A percentile compares a stretch with the other conserved stretches of the same genome.
These are phyloP conservation scores for Cyprinodon diabolis DNA, from an alignment of 2,797 vertebrate species.

Conservation along the genomic window DNA sequence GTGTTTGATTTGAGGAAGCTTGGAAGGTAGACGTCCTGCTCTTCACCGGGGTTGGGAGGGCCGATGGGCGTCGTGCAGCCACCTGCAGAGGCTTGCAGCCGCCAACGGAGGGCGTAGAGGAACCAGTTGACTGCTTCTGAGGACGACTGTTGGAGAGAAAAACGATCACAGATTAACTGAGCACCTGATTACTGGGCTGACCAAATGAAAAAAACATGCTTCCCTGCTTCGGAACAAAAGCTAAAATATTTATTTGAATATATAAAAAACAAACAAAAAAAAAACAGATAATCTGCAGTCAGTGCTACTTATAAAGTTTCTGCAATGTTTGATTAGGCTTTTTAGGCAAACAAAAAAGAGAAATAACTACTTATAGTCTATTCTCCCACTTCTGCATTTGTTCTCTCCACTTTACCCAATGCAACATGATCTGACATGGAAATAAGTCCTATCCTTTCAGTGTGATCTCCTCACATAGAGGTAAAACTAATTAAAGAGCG, in stretches of 20 bases:
- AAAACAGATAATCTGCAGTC: not conserved
- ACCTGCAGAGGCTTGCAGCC: constrained; percentile 59
- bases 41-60: constrained; percentile 83
- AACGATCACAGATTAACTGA: not conserved
- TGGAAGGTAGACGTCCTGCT: constrained; percentile 75
- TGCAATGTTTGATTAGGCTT: not conserved
- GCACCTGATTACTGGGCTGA: not conserved
- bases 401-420: no score
- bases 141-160: constrained; percentile 54
- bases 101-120: constrained; percentile 61
- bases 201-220: not conserved
- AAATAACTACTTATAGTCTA: not conserved
- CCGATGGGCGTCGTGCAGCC: constrained; percentile 69
- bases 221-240: not conserved
- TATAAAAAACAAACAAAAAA: no score
- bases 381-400: no score
- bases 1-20: constrained; percentile 47
- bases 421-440: no score
- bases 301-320: not conserved
- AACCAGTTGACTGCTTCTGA: constrained; percentile 41
- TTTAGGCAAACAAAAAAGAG: not conserved
- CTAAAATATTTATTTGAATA: not conserved
- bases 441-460: no score
- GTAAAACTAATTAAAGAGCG: no score
- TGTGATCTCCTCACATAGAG: no score